Conservation (phyloP, 2,888 invertebrate species). For the Acholoe squamosa region DNA sequence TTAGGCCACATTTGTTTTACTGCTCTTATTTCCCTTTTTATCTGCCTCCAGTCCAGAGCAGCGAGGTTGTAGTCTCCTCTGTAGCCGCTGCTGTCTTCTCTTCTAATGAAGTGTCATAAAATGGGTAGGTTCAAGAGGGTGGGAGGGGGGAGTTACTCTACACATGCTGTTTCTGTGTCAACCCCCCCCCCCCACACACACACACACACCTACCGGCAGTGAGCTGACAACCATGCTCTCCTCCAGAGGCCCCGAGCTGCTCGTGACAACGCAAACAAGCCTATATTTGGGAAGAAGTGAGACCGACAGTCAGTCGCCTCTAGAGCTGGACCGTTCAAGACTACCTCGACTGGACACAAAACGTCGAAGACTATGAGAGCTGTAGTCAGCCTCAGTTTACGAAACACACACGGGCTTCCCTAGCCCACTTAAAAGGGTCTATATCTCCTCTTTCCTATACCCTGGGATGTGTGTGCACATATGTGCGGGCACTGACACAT, state of each 20-base stretch:
- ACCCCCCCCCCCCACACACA: too few relatives aligned
- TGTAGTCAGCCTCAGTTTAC: too few relatives aligned
- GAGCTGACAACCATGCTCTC: background rate
- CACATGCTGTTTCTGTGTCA: background rate
- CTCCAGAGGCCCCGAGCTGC: background rate
- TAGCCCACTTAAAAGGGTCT: too few relatives aligned
- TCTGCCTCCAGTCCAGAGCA: background rate
- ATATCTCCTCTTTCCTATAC: too few relatives aligned
- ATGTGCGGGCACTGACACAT: too few relatives aligned
- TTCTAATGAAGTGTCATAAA: constrained; percentile 32
- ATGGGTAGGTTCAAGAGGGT: background rate
- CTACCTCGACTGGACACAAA: too few relatives aligned
- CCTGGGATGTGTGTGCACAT: too few relatives aligned
- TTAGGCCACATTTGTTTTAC: background rate
- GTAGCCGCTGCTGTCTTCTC: background rate
- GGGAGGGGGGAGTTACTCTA: background rate
- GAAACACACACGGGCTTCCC: too few relatives aligned
- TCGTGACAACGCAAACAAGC: constrained; percentile 23
- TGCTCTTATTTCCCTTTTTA: background rate
- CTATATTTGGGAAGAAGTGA: background rate
- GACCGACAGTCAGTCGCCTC: background rate
- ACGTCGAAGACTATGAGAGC: too few relatives aligned
- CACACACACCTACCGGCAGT: background rate
- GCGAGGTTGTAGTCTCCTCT: background rate
- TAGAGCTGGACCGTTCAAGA: too few relatives aligned